Base-by-base conservation (phyloP, 1,140 invertebrate genomes). In the Anoplolepis gracilipes region DNA sequence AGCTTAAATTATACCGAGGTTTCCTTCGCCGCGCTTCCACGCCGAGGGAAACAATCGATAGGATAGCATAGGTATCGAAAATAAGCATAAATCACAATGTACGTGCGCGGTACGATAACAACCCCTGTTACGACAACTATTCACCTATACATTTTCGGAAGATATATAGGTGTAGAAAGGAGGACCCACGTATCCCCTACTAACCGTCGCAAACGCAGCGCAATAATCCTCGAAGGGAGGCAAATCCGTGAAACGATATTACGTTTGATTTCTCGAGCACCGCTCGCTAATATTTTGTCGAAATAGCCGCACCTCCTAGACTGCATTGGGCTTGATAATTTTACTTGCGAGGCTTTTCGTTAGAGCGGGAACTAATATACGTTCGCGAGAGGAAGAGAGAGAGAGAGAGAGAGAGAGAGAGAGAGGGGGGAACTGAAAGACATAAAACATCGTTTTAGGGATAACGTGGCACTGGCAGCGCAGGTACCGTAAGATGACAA, bases 401-500 rank as follows among this genome's bases (percentile, higher is more conserved):
- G 30, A 25, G 57, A 13, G 36, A 30, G 2, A 62, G 8, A 19
- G 39, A 62, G n/a, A 53, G n/a, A 19, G 76, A 64, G 22, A 33
- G 8, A 33, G 46, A 19, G n/a, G 16, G 19, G 16, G 49, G 4
- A 11, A 22, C 4, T 11, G 67, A 73, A 19, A 73, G 78, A 73
- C 78, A 73, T 82, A 72, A 82, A 82, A 82, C 78, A 82, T 59
- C 78, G 67, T 82, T 82, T 82, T 73, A 73, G 78, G 78, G 78
- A 59, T 82, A 49, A 82, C 78, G 36, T 82, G 78, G 78, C 53
- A 55, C n/a, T 73, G 78, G 78, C 78, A 81, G 78, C 78, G 36
- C 78, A 46, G 46, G 53, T 55, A 73, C 53, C 53, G 53, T 30
- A 67, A 73, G 78, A 82, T 82, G 67, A 82, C 78, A 82, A 82